Evolutionary conservation across 1,140 invertebrate genomes (phyloP), one percentile per base, ranked within the genome.

Genomic region (Subanguina moxae): DNA sequence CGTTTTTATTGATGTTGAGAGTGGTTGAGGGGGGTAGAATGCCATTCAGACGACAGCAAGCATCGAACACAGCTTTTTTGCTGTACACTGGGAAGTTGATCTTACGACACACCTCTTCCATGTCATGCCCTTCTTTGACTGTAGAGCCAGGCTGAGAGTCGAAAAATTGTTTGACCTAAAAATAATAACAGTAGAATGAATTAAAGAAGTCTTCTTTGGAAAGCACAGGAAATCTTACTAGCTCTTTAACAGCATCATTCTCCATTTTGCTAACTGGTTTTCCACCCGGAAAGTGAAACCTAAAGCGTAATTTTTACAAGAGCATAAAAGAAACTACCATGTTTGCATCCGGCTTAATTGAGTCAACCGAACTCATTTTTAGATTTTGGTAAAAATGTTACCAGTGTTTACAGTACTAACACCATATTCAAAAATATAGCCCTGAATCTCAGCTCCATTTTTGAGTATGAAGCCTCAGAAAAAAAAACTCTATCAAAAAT

Each of bases 201-300:
- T 52, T 21, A 15, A 52, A 7, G 8, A 52, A 52, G 17, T 19
- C n/a, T 45, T 45, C n/a, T n/a, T 11, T 45, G n/a, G 43, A 45
- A 45, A 45, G 11, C 11, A 45, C n/a, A 52, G 17, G 23, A 52
- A 19, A 52, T 43, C 64, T 27, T 21, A 75, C 63, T 25, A 23
- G 23, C 15, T 62, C 30, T 21, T 48, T 48, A 13, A 77, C 59
- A 17, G 62, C 64, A 25, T 76, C 74, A 62, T 76, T 76, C 25
- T 76, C 67, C n/a, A 45, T 66, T 25, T 56, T 46, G 19, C 73
- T 48, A 21, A 76, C 30, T 57, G 74, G 74, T 46, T 52, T 58
- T 3, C 74, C 74, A 11, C 32, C 28, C 5, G 74, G 75, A 48
- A 65, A 76, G 46, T 78, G 72, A 62, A 76, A 76, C 62, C 72